These are phyloP conservation scores for Elegia similella DNA, from an alignment of 2,888 invertebrate species.

Conservation along the genomic window DNA sequence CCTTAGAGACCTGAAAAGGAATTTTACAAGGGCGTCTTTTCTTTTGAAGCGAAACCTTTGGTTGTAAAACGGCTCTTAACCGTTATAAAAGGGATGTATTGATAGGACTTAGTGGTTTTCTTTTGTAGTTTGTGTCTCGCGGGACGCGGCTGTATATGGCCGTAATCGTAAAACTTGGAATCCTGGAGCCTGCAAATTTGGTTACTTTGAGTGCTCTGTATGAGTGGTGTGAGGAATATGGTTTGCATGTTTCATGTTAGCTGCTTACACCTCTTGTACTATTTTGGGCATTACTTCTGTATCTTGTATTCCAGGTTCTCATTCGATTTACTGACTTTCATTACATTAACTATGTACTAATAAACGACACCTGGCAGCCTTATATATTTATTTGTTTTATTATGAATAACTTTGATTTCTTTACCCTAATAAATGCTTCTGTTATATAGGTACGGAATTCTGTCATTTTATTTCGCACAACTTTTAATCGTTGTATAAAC, in stretches of 20 bases:
- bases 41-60: constrained; percentile 66
- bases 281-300: too few relatives aligned
- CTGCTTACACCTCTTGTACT: too few relatives aligned
- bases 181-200: constrained; percentile 28
- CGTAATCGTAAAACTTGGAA: constrained; percentile 52
- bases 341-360: too few relatives aligned
- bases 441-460: too few relatives aligned
- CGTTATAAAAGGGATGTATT: constrained; percentile 54
- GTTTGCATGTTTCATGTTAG: background rate
- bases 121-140: constrained; percentile 57
- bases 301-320: too few relatives aligned
- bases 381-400: too few relatives aligned
- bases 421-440: too few relatives aligned
- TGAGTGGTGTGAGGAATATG: background rate
- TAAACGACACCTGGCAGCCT: too few relatives aligned
- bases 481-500: too few relatives aligned
- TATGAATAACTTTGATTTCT: too few relatives aligned
- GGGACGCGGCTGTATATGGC: constrained; percentile 31
- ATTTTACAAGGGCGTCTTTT: constrained; percentile 72
- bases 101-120: constrained; percentile 48
- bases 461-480: too few relatives aligned
- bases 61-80: constrained; percentile 64
- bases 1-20: constrained; percentile 73
- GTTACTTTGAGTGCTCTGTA: constrained; percentile 22
- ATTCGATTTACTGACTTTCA: too few relatives aligned